phyloP scores from a whole-genome alignment of 92 coral and sea anemone genomes.

The Phenganax stokvisi region DNA sequence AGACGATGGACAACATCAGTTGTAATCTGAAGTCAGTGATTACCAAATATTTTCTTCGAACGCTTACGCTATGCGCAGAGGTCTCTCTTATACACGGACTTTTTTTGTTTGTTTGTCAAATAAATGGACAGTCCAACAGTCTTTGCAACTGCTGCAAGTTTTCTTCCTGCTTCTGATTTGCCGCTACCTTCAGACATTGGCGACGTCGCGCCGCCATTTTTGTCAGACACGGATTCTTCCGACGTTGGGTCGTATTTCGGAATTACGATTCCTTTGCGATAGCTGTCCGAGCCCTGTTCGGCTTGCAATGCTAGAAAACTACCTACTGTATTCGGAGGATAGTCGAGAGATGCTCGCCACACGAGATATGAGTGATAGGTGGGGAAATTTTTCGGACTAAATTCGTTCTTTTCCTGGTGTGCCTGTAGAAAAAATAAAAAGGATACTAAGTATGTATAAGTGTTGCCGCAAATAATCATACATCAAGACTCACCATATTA shows the following conservation, averaged over 20 bases:
- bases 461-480: background rate
- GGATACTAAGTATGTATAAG: background rate
- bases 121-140: constrained; percentile 34
- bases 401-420: background rate
- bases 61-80: background rate
- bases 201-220: constrained; percentile 15
- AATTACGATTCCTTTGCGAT: constrained; percentile 25
- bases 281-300: constrained; percentile 31
- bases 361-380: constrained; percentile 10
- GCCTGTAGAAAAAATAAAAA: background rate
- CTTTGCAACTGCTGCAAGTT: constrained; percentile 25
- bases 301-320: constrained; percentile 33
- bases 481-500: background rate
- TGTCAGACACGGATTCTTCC: background rate
- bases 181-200: constrained; percentile 14
- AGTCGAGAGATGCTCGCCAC: constrained; percentile 23
- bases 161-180: constrained; percentile 20
- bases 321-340: constrained; percentile 20
- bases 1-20: too few species aligned
- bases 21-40: background rate
- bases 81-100: background rate
- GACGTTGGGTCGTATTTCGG: constrained; percentile 16
- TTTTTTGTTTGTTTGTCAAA: constrained; percentile 11
- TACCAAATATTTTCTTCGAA: background rate
- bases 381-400: background rate